A percentile compares a stretch with the other conserved stretches of the same genome.
These are phyloP conservation scores for Sphaerophoria taeniata DNA, from an alignment of 2,888 invertebrate genomes.

Conservation along the genomic window DNA sequence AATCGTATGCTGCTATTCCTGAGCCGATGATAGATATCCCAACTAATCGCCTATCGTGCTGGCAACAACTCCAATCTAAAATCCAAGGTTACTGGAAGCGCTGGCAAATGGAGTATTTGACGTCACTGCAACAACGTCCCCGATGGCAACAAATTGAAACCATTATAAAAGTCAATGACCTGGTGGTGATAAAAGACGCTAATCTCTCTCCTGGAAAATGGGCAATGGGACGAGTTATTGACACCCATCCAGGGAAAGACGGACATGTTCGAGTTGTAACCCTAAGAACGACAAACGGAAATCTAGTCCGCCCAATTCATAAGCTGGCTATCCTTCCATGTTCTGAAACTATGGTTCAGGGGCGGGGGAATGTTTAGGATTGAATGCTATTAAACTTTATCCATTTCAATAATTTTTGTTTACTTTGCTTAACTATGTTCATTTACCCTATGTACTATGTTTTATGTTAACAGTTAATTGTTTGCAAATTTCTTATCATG, in stretches of 20 bases:
- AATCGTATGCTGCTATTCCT: not conserved
- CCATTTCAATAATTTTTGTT: too few relatives aligned
- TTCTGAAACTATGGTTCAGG: too few relatives aligned
- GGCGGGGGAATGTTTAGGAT: too few relatives aligned
- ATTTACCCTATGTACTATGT: too few relatives aligned
- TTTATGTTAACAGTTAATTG: too few relatives aligned
- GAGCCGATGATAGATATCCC: constrained; percentile 20
- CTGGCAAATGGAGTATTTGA: constrained; percentile 46
- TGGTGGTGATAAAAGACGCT: constrained; percentile 44
- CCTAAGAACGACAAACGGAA: constrained; percentile 19
- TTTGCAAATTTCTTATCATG: too few relatives aligned
- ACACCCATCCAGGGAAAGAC: constrained; percentile 21
- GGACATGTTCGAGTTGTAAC: constrained; percentile 35
- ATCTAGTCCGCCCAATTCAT: constrained; percentile 20
- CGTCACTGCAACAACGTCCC: constrained; percentile 40
- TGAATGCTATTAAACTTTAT: too few relatives aligned
- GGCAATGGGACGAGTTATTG: not conserved
- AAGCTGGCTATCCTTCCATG: too few relatives aligned
- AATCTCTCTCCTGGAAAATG: constrained; percentile 47
- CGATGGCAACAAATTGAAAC: constrained; percentile 35
- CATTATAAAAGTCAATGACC: constrained; percentile 23
- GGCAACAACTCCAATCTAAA: constrained; percentile 36
- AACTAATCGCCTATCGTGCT: constrained; percentile 28
- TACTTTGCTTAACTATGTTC: too few relatives aligned
- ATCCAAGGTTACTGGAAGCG: constrained; percentile 22